Percentiles rank a stretch among this genome's conserved stretches.
These are phyloP conservation scores for Paracentrotus lividus DNA, from an alignment of 53 echinoderm and acorn worm genomes.

Conservation along the genomic window DNA sequence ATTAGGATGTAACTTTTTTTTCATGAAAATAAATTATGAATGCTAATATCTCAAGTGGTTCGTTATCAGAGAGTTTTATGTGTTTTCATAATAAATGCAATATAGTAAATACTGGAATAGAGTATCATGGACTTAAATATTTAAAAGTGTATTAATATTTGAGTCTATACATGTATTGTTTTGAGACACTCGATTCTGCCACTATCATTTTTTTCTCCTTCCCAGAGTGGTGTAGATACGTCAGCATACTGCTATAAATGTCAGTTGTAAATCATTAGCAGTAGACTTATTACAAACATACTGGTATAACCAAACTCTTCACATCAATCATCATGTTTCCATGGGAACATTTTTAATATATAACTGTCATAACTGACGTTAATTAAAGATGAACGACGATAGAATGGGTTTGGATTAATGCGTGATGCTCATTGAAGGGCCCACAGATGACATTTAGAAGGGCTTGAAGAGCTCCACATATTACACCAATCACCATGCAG, in stretches of 20 bases:
- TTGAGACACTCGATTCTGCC: background rate
- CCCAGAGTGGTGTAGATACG: background rate
- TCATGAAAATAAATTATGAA: background rate
- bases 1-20: background rate
- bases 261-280: background rate
- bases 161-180: background rate
- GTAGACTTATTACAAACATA: background rate
- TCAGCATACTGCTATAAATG: background rate
- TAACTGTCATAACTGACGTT: background rate
- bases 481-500: conserved; percentile 29
- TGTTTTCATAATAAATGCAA: background rate
- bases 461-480: background rate
- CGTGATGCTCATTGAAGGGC: background rate
- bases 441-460: background rate
- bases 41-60: background rate
- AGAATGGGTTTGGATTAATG: background rate
- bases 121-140: background rate
- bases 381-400: background rate
- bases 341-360: background rate
- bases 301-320: background rate
- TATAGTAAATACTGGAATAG: background rate
- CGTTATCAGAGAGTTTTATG: background rate
- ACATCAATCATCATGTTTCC: background rate
- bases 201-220: background rate
- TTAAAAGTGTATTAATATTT: background rate